Percentiles rank a stretch among this genome's conserved stretches.
These are phyloP conservation scores for Crocuta crocuta DNA, from an alignment of 2,113 vertebrate genomes.

Conservation along the genomic window DNA sequence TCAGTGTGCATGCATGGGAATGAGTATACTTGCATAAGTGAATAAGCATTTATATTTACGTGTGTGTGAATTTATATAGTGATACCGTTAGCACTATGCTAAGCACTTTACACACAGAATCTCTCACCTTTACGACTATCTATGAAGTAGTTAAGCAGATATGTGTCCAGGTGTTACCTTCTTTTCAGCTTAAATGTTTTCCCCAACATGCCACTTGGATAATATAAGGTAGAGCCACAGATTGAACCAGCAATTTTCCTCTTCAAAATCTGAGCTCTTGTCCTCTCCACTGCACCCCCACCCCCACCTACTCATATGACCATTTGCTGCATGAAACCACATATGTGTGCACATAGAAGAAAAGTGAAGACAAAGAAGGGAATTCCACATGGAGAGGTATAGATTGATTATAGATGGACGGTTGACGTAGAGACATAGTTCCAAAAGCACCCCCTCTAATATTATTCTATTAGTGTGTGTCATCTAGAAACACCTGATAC, in stretches of 20 bases:
- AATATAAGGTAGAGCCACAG: not conserved
- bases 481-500: not conserved
- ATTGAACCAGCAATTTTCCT: not conserved
- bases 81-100: not conserved
- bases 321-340: not conserved
- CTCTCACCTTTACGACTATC: not conserved
- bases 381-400: not conserved
- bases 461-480: not conserved
- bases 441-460: not conserved
- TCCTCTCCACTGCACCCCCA: not conserved
- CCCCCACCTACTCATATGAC: not conserved
- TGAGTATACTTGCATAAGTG: not conserved
- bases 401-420: not conserved
- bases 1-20: not conserved
- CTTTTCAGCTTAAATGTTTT: not conserved
- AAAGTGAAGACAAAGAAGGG: not conserved
- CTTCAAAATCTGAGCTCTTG: not conserved
- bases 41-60: not conserved
- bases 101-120: not conserved
- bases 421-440: not conserved
- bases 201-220: not conserved
- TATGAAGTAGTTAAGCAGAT: not conserved
- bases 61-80: not conserved
- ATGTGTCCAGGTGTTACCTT: not conserved
- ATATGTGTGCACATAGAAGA: not conserved